Evolutionary conservation across 2,888 invertebrate genomes (phyloP).

Genomic region (Caenorhabditis japonica): DNA sequence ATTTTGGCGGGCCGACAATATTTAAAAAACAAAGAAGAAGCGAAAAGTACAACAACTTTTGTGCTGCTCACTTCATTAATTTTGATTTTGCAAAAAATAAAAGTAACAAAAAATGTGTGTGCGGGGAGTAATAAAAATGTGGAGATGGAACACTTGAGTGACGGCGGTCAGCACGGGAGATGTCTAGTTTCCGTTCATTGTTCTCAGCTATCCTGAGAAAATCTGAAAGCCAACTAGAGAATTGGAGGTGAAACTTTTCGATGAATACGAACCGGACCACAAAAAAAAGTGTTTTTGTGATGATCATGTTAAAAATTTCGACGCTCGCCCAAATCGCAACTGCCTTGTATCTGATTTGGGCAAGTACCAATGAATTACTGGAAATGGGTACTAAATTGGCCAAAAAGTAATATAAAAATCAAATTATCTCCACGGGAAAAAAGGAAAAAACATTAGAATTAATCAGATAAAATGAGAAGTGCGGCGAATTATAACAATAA

Average conservation of each 20-base stretch:
- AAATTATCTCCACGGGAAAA: background rate
- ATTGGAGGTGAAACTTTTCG: background rate
- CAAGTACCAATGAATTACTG: too few relatives aligned
- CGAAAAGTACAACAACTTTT: too few relatives aligned
- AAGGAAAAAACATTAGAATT: background rate
- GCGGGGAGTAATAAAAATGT: slow-evolving; percentile 20
- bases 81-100: slow-evolving; percentile 29
- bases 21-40: too few relatives aligned
- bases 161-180: background rate
- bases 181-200: slow-evolving; percentile 18
- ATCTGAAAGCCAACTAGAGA: slow-evolving; percentile 27
- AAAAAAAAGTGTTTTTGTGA: background rate
- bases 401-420: slow-evolving; percentile 8
- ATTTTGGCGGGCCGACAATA: too few relatives aligned
- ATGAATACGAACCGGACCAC: slow-evolving; percentile 11
- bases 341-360: too few relatives aligned
- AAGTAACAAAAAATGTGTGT: slow-evolving; percentile 13
- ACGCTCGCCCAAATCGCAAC: too few relatives aligned
- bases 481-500: slow-evolving; percentile 18
- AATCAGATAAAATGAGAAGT: slow-evolving; percentile 18
- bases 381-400: background rate
- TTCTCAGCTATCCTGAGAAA: slow-evolving; percentile 46
- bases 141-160: slow-evolving; percentile 24
- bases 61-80: slow-evolving; percentile 10
- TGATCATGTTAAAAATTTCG: slow-evolving; percentile 15